Conservation (phyloP, 1,140 invertebrate genomes). For the Scaptomyza pallida region DNA sequence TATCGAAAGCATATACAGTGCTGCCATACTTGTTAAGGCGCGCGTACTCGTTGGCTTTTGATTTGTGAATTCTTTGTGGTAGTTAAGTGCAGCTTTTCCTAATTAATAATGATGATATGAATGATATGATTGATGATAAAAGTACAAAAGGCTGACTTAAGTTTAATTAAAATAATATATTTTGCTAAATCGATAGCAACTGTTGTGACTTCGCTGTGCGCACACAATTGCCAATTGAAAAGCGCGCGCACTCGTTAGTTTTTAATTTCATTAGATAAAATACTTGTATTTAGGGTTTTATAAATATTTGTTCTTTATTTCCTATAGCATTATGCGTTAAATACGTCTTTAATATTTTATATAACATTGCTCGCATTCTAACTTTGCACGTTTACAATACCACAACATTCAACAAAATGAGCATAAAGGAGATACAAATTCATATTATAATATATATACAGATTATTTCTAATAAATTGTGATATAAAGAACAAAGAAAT, state of each 20-base stretch:
- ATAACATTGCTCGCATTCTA: constrained; percentile 66
- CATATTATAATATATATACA: constrained; percentile 59
- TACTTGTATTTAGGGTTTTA: constrained; percentile 46
- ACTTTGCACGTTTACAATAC: constrained; percentile 55
- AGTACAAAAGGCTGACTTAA: too few relatives aligned
- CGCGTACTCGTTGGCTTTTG: constrained; percentile 14
- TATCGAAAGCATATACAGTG: constrained; percentile 20
- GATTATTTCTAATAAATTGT: constrained; percentile 45
- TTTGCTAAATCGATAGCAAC: constrained; percentile 17
- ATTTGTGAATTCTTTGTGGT: neutral
- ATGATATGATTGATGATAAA: too few relatives aligned
- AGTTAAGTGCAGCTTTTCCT: too few relatives aligned
- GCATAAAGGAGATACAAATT: constrained; percentile 55
- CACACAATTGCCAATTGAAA: neutral
- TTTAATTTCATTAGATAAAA: constrained; percentile 1
- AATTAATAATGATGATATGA: too few relatives aligned
- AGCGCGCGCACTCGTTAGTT: constrained; percentile 7
- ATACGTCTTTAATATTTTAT: constrained; percentile 77
- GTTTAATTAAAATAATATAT: constrained; percentile 3
- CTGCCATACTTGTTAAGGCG: constrained; percentile 7
- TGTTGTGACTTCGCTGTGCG: neutral
- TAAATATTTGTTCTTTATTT: constrained; percentile 72
- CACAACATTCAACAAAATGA: constrained; percentile 66
- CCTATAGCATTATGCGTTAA: constrained; percentile 66
- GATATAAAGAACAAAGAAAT: constrained; percentile 29